Percentiles rank a stretch among this genome's conserved stretches.
Conservation (phyloP, 1,140 invertebrate species). For the Cephus cinctus region DNA sequence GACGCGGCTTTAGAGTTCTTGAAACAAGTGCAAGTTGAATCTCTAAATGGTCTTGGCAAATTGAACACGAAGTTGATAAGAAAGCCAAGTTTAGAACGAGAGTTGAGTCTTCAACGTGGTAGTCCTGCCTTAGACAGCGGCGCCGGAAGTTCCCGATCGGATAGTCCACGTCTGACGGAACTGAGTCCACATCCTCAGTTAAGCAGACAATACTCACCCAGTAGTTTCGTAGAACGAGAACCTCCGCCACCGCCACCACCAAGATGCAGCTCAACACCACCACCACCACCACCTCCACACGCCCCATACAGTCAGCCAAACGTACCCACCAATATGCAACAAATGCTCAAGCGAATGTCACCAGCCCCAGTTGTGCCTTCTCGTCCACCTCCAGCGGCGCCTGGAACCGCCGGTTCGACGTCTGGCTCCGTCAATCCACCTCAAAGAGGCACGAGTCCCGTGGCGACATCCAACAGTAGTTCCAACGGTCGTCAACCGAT, state of each 20-base stretch:
- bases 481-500: constrained; percentile 65
- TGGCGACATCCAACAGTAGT: constrained; percentile 57
- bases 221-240: constrained; percentile 58
- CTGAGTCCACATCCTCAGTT: constrained; percentile 59
- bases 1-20: constrained; percentile 71
- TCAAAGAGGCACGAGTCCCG: constrained; percentile 76
- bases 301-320: constrained; percentile 51
- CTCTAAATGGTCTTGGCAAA: constrained; percentile 60
- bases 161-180: constrained; percentile 70
- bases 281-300: constrained; percentile 72
- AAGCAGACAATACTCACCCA: constrained; percentile 56
- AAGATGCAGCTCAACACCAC: constrained; percentile 63
- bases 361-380: constrained; percentile 68
- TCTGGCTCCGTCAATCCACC: constrained; percentile 51
- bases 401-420: constrained; percentile 40
- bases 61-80: constrained; percentile 76
- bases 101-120: constrained; percentile 70
- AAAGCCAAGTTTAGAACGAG: constrained; percentile 83
- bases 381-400: constrained; percentile 59
- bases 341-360: constrained; percentile 82
- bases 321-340: constrained; percentile 71
- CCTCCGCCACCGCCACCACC: constrained; percentile 74
- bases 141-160: constrained; percentile 83
- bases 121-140: constrained; percentile 86
- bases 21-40: constrained; percentile 64